Conservation (phyloP, 2,113 vertebrate genomes). For the Lepisosteus osseus region DNA sequence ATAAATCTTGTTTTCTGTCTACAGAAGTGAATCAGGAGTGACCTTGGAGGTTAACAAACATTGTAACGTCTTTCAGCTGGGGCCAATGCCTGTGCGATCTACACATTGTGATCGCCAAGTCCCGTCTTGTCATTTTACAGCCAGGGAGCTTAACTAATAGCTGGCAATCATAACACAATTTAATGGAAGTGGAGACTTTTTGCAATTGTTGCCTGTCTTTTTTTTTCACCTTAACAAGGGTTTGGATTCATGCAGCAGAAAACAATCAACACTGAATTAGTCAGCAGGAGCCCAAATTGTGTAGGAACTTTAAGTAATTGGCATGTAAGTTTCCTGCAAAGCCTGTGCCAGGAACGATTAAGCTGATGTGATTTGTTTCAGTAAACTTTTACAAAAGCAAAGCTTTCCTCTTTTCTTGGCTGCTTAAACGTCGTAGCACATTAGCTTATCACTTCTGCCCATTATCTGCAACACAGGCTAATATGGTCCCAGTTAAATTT, state of each 20-base stretch:
- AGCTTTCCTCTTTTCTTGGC: constrained; percentile 53
- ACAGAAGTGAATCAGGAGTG: constrained; percentile 92
- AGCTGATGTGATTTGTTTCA: constrained; percentile 81
- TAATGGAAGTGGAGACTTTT: constrained; percentile 73
- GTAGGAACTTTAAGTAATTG: constrained; percentile 92
- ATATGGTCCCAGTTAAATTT: constrained; percentile 35
- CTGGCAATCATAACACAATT: constrained; percentile 87
- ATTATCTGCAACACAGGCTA: constrained; percentile 33
- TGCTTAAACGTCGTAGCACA: constrained; percentile 49
- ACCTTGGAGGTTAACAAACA: constrained; percentile 97
- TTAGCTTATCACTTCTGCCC: constrained; percentile 38
- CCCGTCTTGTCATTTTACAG: constrained; percentile 86
- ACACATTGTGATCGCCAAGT: constrained; percentile 86
- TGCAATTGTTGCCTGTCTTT: constrained; percentile 59
- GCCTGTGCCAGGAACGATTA: constrained; percentile 82
- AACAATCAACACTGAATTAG: constrained; percentile 90
- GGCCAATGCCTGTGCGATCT: constrained; percentile 79
- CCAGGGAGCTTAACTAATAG: constrained; percentile 92
- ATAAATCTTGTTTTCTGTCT: constrained; percentile 98
- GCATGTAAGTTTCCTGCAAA: constrained; percentile 77
- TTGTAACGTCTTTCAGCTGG: constrained; percentile 89
- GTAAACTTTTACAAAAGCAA: constrained; percentile 78
- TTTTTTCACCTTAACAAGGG: constrained; percentile 77
- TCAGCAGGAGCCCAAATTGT: constrained; percentile 87
- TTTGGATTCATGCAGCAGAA: constrained; percentile 82